phyloP scores from a whole-genome alignment of 2,113 vertebrate genomes.

The Probosciger aterrimus region DNA sequence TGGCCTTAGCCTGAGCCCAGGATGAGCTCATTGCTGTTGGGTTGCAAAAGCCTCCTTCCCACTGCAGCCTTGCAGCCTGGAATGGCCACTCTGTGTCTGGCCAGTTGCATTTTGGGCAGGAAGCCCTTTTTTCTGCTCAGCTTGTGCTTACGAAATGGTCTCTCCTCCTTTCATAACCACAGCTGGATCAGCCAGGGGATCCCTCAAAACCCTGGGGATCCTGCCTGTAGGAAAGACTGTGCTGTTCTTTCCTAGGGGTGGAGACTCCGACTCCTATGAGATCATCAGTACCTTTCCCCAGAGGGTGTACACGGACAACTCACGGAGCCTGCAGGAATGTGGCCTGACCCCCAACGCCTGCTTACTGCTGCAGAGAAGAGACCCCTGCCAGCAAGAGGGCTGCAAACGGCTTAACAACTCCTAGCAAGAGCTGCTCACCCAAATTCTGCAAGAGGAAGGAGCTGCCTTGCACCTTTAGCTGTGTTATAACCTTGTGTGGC shows the following conservation, averaged over 20 bases:
- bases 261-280: constrained; percentile 71
- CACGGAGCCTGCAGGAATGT: constrained; percentile 75
- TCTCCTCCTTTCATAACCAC: background rate
- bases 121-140: background rate
- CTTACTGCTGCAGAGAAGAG: constrained; percentile 73
- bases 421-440: background rate
- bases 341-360: constrained; percentile 77
- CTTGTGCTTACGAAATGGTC: background rate
- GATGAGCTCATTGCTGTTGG: background rate
- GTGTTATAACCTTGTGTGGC: background rate
- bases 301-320: constrained; percentile 69
- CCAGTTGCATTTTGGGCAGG: background rate
- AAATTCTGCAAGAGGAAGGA: background rate
- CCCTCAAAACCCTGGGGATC: constrained; percentile 9
- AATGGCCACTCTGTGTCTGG: background rate
- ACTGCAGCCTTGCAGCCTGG: background rate
- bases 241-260: constrained; percentile 73
- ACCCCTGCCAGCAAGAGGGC: background rate
- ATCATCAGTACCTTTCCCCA: constrained; percentile 85
- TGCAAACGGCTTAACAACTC: background rate
- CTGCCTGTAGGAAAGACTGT: background rate
- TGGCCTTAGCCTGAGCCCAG: background rate
- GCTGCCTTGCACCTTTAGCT: background rate
- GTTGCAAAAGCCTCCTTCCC: background rate
- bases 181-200: background rate